These are phyloP conservation scores for Fratercula arctica DNA, from an alignment of 2,797 vertebrate species.

Conservation along the genomic window DNA sequence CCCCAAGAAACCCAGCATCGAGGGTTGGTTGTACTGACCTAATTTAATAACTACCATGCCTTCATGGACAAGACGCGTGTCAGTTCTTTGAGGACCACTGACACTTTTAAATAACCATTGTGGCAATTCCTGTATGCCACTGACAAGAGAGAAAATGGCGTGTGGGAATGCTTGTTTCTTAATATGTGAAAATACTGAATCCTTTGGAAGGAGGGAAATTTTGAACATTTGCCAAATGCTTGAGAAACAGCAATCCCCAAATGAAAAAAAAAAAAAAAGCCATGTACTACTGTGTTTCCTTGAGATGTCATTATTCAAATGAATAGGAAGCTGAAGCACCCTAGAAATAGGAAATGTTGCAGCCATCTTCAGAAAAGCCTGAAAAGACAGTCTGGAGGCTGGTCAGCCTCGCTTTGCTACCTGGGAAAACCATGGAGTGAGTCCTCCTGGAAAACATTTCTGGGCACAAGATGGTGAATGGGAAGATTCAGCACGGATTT, in stretches of 20 bases:
- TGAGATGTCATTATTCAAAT: background rate
- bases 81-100: background rate
- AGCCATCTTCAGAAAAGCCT: background rate
- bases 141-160: background rate
- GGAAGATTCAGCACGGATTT: background rate
- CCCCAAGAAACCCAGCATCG: background rate
- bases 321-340: background rate
- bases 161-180: background rate
- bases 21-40: background rate
- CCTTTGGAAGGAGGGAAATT: background rate
- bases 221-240: background rate
- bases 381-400: background rate
- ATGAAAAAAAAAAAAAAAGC: background rate
- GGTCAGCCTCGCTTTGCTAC: background rate
- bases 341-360: background rate
- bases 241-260: background rate
- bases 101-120: background rate
- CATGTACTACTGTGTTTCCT: background rate
- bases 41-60: background rate
- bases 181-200: background rate
- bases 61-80: background rate
- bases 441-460: background rate
- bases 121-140: background rate
- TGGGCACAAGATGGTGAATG: background rate
- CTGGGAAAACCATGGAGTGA: background rate